Evolutionary conservation across 2,113 vertebrate species (phyloP).

Genomic region (Sterna hirundo): DNA sequence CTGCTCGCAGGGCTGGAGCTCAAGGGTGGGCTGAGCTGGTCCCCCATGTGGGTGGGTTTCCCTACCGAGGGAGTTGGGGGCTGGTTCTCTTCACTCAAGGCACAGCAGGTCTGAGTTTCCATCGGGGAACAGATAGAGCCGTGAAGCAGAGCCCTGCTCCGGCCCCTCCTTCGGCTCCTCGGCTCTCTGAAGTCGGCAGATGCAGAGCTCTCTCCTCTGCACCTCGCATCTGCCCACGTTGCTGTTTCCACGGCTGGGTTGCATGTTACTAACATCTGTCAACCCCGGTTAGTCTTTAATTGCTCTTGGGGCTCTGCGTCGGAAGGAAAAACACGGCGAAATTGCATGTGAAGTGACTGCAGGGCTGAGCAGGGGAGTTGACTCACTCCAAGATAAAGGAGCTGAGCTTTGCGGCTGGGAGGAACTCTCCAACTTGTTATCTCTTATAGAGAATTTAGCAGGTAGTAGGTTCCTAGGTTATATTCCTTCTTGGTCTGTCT

Average conservation of each 20-base stretch:
- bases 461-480: not conserved
- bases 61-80: accelerated
- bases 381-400: not conserved
- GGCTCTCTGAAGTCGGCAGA: not conserved
- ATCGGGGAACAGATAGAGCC: not conserved
- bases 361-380: not conserved
- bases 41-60: not conserved
- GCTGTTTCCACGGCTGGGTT: not conserved
- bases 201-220: not conserved
- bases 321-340: not conserved
- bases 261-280: constrained; percentile 13
- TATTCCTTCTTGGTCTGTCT: not conserved
- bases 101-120: not conserved
- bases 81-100: accelerated
- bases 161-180: not conserved
- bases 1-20: not conserved
- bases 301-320: not conserved
- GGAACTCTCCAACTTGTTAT: not conserved
- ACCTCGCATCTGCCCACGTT: constrained; percentile 1
- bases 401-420: not conserved
- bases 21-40: not conserved
- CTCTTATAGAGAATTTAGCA: not conserved
- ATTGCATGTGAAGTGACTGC: not conserved
- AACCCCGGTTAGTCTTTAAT: constrained; percentile 12
- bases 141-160: not conserved